Evolutionary conservation across 2,888 invertebrate genomes (phyloP).

Genomic region (Scaeva pyrastri): DNA sequence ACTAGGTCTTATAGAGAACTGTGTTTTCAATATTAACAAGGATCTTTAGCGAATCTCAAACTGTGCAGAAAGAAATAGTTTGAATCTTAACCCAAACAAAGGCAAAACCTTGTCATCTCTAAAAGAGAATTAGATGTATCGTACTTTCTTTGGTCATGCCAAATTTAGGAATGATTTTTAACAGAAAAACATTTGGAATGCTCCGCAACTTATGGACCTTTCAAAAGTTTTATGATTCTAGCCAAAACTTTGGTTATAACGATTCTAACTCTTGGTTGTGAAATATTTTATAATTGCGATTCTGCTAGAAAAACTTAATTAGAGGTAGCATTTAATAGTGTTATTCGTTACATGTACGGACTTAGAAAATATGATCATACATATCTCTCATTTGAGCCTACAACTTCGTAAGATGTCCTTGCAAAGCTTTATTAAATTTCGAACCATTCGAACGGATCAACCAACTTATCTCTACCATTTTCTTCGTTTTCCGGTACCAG

Average conservation of each 20-base stretch:
- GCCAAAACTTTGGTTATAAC: background rate
- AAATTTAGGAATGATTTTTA: background rate
- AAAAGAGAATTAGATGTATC: background rate
- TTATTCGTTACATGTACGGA: background rate
- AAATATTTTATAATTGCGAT: background rate
- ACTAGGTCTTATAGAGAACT: background rate
- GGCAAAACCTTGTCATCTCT: background rate
- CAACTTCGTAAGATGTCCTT: background rate
- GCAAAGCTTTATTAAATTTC: background rate
- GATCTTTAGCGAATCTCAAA: background rate
- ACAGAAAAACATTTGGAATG: background rate
- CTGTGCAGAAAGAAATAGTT: background rate
- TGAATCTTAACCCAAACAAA: background rate
- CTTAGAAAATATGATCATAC: conserved; percentile 1
- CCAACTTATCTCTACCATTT: background rate
- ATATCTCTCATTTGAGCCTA: background rate
- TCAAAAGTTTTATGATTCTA: background rate
- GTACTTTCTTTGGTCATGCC: background rate
- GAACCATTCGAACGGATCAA: background rate
- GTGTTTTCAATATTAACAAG: background rate
- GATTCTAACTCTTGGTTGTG: background rate
- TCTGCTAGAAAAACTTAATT: background rate
- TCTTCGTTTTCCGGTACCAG: background rate
- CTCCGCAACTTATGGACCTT: background rate
- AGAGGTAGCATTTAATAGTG: background rate